Percentiles rank a stretch among this genome's conserved stretches.
These are phyloP conservation scores for Dendrolimus kikuchii DNA, from an alignment of 1,140 invertebrate genomes.

Conservation along the genomic window DNA sequence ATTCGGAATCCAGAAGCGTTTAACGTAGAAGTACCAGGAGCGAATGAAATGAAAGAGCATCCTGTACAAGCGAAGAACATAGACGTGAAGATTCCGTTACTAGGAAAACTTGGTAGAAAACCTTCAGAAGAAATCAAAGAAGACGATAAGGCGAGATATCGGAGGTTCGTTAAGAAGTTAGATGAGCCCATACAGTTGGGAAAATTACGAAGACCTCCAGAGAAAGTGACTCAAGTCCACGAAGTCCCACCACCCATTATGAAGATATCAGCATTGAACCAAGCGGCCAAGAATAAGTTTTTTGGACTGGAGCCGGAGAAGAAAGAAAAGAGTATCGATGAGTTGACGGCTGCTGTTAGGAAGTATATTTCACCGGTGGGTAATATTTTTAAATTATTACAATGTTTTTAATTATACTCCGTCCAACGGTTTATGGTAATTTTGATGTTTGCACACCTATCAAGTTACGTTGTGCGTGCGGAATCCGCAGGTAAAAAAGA, in stretches of 20 bases:
- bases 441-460: too few species aligned
- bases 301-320: constrained; percentile 49
- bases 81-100: constrained; percentile 42
- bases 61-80: constrained; percentile 46
- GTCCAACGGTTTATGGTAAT: too few species aligned
- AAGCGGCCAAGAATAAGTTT: constrained; percentile 59
- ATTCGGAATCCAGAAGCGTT: constrained; percentile 30
- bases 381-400: not conserved
- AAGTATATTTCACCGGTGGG: constrained; percentile 64
- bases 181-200: constrained; percentile 56
- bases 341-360: constrained; percentile 53
- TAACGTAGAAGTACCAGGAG: constrained; percentile 45
- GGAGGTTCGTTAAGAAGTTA: constrained; percentile 42
- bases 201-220: constrained; percentile 44
- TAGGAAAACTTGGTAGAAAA: constrained; percentile 50
- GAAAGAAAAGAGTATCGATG: constrained; percentile 53
- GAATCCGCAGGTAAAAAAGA: too few species aligned
- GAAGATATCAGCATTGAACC: constrained; percentile 54
- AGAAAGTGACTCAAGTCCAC: constrained; percentile 31
- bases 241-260: constrained; percentile 37
- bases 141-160: constrained; percentile 37
- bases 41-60: constrained; percentile 54
- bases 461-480: too few species aligned
- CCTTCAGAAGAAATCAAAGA: constrained; percentile 47
- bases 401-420: too few species aligned